These are phyloP conservation scores for Muraenolepis orangiensis DNA, from an alignment of 2,797 vertebrate genomes.

Conservation along the genomic window DNA sequence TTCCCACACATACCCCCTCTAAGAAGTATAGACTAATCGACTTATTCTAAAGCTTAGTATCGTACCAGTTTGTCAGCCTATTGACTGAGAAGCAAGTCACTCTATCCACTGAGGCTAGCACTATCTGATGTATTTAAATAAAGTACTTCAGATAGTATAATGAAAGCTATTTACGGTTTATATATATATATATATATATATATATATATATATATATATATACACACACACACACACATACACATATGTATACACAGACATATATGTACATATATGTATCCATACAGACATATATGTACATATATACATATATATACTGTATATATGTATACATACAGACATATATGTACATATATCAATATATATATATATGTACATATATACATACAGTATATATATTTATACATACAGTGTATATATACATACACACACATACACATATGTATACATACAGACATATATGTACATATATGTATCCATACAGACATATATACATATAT, in stretches of 20 bases:
- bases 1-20: constrained; percentile 27
- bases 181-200: too few species aligned
- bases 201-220: too few species aligned
- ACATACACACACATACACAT: too few species aligned
- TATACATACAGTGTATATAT: too few species aligned
- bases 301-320: too few species aligned
- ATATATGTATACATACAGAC: too few species aligned
- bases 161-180: neutral
- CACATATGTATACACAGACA: neutral
- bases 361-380: neutral
- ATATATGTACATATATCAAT: too few species aligned
- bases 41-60: constrained; percentile 54
- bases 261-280: neutral
- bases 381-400: too few species aligned
- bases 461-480: neutral
- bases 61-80: constrained; percentile 57
- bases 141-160: neutral
- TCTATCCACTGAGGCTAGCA: constrained; percentile 42
- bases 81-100: constrained; percentile 61
- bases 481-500: too few species aligned
- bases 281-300: too few species aligned
- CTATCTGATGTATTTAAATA: constrained; percentile 29
- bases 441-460: neutral
- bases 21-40: constrained; percentile 68
- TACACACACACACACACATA: too few species aligned